Conservation (phyloP, 2,113 vertebrate species). For the Amazona vittata region DNA sequence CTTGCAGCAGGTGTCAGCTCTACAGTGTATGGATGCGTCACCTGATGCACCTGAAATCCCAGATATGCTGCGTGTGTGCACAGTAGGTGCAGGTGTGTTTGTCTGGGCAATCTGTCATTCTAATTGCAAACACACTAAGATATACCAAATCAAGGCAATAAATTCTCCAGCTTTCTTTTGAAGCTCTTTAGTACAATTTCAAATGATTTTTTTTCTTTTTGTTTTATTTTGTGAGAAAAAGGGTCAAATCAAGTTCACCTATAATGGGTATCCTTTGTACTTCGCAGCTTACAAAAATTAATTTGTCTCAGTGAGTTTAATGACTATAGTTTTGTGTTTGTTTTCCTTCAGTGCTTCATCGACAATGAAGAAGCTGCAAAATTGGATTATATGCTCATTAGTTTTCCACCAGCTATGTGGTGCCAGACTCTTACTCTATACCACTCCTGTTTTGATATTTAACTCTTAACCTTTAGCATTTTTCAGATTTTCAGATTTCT, state of each 20-base stretch:
- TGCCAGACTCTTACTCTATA: not conserved
- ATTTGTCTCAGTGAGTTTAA: conserved; percentile 39
- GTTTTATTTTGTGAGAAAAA: not conserved
- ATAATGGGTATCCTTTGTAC: not conserved
- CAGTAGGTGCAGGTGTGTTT: not conserved
- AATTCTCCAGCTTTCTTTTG: not conserved
- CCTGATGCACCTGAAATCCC: not conserved
- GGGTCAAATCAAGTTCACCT: not conserved
- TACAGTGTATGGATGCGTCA: fast-evolving
- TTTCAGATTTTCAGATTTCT: not conserved
- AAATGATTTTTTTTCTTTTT: not conserved
- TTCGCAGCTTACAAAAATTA: conserved; percentile 3
- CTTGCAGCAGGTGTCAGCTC: not conserved
- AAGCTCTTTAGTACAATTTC: not conserved
- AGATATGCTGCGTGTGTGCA: fast-evolving
- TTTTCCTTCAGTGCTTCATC: conserved; percentile 1
- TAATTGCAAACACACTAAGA: not conserved
- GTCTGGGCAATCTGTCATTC: not conserved
- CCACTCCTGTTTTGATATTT: not conserved
- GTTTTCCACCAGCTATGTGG: not conserved
- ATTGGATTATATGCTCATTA: conserved; percentile 57
- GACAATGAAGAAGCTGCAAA: conserved; percentile 13
- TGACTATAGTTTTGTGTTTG: conserved; percentile 13
- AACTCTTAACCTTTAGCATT: not conserved
- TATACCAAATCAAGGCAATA: not conserved